A percentile compares a stretch with the other conserved stretches of the same genome.
Conservation (phyloP, 2,113 vertebrate species). For the Haemorhous mexicanus region DNA sequence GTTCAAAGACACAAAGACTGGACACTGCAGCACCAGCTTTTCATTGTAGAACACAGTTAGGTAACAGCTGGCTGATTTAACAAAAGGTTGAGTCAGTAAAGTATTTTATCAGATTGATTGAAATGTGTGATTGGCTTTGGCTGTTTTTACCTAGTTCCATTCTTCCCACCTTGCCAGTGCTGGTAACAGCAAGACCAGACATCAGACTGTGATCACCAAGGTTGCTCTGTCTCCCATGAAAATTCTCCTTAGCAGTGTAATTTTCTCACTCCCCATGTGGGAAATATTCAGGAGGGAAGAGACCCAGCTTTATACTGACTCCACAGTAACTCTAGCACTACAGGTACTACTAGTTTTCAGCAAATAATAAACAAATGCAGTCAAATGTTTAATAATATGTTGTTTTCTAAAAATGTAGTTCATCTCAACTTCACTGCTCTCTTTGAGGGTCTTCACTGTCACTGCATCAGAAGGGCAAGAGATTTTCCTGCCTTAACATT, state of each 20-base stretch:
- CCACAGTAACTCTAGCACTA: neutral
- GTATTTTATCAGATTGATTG: neutral
- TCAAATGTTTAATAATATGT: neutral
- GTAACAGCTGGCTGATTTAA: neutral
- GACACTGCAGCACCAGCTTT: neutral
- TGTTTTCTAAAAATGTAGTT: neutral
- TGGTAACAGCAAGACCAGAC: neutral
- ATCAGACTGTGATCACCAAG: neutral
- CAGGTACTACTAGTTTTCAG: neutral
- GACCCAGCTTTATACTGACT: neutral
- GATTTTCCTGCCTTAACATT: neutral
- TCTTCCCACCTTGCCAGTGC: neutral
- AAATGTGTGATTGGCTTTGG: neutral
- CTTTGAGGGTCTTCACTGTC: neutral
- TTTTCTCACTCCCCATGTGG: neutral
- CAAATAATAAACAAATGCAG: neutral
- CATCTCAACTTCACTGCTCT: neutral
- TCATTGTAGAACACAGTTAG: neutral
- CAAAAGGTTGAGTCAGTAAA: neutral
- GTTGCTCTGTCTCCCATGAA: neutral
- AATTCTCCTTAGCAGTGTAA: neutral
- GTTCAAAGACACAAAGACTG: neutral
- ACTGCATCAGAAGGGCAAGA: neutral
- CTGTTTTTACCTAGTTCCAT: neutral
- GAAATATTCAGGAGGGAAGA: neutral